phyloP scores from a whole-genome alignment of 2,797 vertebrate species.

The Notolabrus celidotus region DNA sequence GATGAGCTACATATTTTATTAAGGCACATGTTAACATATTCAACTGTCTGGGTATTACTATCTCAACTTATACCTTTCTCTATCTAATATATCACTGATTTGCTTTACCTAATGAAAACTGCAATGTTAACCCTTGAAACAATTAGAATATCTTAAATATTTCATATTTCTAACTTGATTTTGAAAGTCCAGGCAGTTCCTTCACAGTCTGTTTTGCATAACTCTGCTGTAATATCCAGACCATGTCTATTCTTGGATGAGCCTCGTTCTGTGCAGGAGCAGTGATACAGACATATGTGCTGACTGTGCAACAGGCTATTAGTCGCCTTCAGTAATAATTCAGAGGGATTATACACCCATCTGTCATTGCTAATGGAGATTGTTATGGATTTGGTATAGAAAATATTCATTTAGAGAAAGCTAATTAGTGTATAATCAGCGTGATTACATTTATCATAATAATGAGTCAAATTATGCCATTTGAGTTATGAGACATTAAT shows the following conservation, averaged over 20 bases:
- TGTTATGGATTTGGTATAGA: conserved; percentile 1
- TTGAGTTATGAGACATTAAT: conserved; percentile 13
- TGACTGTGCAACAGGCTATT: conserved; percentile 44
- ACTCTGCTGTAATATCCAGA: conserved; percentile 47
- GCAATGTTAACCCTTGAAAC: background rate
- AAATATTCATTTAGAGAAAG: background rate
- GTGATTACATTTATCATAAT: conserved; percentile 21
- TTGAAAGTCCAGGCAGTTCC: conserved; percentile 1
- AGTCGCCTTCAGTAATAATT: conserved; percentile 19
- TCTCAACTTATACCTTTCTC: too few relatives aligned
- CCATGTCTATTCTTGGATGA: conserved; percentile 43
- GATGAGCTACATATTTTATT: background rate
- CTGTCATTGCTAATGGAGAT: background rate
- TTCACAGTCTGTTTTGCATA: conserved; percentile 12
- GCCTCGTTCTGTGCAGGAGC: conserved; percentile 40
- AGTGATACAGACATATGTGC: conserved; percentile 39
- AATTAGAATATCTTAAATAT: too few relatives aligned
- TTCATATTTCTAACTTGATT: background rate
- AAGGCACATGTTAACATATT: background rate
- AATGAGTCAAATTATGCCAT: conserved; percentile 17
- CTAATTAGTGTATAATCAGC: conserved; percentile 9
- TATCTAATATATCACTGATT: too few relatives aligned
- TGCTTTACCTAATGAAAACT: too few relatives aligned
- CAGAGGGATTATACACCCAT: background rate
- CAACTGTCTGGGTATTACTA: too few relatives aligned